Percentiles rank a stretch among this genome's conserved stretches.
These are phyloP conservation scores for Prolemur simus DNA, from an alignment of 2,113 vertebrate species.

Conservation along the genomic window DNA sequence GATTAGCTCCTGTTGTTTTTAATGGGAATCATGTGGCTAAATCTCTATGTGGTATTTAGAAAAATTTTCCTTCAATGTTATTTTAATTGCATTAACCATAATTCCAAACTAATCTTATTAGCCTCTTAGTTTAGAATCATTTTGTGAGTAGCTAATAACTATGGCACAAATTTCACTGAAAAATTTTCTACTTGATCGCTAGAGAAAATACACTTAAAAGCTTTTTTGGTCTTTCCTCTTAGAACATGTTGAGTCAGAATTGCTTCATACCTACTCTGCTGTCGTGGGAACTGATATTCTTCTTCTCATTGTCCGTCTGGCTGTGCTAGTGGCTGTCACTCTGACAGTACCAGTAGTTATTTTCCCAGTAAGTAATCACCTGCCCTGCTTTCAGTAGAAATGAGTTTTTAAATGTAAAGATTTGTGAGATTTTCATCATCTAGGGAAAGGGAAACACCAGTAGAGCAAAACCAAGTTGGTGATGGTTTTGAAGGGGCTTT, in stretches of 20 bases:
- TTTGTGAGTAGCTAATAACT: slow-evolving; percentile 55
- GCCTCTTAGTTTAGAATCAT: slow-evolving; percentile 40
- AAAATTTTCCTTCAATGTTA: slow-evolving; percentile 63
- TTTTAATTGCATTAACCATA: slow-evolving; percentile 73
- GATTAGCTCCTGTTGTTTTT: slow-evolving; percentile 66
- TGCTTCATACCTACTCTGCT: slow-evolving; percentile 95
- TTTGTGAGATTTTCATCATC: not conserved
- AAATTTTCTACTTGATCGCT: not conserved
- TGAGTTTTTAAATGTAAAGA: not conserved
- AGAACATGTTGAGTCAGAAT: slow-evolving; percentile 92
- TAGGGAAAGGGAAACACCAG: not conserved
- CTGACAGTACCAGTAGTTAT: slow-evolving; percentile 97
- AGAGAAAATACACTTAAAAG: not conserved
- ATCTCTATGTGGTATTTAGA: slow-evolving; percentile 66
- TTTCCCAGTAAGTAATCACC: slow-evolving; percentile 92
- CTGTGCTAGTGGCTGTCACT: slow-evolving; percentile 95
- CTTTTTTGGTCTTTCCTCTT: slow-evolving; percentile 20
- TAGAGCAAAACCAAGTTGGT: not conserved
- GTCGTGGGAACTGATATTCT: slow-evolving; percentile 87
- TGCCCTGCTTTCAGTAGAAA: not conserved
- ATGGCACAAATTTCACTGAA: not conserved
- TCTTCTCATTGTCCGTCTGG: slow-evolving; percentile 94
- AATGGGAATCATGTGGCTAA: slow-evolving; percentile 70
- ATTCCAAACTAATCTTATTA: slow-evolving; percentile 77
- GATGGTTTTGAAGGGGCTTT: not conserved